Evolutionary conservation across 2,797 vertebrate species (phyloP).

Genomic region (Champsocephalus esox): DNA sequence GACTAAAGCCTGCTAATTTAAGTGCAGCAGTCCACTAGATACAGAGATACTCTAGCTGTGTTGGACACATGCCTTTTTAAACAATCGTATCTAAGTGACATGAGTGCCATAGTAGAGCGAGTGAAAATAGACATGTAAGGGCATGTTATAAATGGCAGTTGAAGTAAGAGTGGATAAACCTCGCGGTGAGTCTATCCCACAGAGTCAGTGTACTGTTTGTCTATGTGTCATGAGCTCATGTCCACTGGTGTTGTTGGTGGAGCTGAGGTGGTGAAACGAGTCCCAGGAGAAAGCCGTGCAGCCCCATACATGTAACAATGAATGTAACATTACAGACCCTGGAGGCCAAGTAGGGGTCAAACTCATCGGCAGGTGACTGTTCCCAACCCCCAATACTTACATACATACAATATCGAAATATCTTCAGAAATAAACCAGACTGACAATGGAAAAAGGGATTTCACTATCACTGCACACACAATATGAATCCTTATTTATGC

Average conservation of each 20-base stretch:
- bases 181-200: conserved; percentile 6
- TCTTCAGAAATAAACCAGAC: conserved; percentile 39
- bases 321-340: conserved; percentile 69
- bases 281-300: conserved; percentile 50
- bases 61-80: conserved; percentile 47
- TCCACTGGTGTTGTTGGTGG: conserved; percentile 27
- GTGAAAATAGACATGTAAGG: conserved; percentile 32
- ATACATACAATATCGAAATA: conserved; percentile 35
- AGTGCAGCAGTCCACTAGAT: conserved; percentile 56
- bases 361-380: conserved; percentile 29
- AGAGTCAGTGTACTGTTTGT: conserved; percentile 7
- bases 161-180: conserved; percentile 26
- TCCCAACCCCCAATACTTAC: conserved; percentile 27
- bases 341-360: conserved; percentile 38
- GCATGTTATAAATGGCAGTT: conserved; percentile 20
- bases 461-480: conserved; percentile 32
- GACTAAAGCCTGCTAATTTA: conserved; percentile 78
- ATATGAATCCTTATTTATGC: conserved; percentile 22
- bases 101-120: conserved; percentile 21
- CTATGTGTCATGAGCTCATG: conserved; percentile 44
- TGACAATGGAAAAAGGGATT: conserved; percentile 45
- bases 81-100: conserved; percentile 33
- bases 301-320: conserved; percentile 63
- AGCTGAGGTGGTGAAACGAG: conserved; percentile 43
- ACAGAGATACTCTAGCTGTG: conserved; percentile 30